Base-by-base conservation (phyloP, 2,797 vertebrate genomes). In the Enteromius mattozi region DNA sequence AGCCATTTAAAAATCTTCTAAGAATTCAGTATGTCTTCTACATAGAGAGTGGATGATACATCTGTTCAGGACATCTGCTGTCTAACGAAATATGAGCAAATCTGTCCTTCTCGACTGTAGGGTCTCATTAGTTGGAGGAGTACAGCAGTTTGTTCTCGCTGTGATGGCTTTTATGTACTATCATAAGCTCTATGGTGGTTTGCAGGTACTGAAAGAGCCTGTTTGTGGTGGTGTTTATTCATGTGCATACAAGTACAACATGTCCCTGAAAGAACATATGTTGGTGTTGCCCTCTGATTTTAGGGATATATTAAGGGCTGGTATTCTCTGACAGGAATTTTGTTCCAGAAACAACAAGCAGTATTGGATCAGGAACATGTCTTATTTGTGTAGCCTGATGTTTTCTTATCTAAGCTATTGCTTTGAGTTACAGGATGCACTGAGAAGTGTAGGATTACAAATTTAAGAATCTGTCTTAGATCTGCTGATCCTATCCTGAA, bases 361-460 rank as follows among this genome's bases (percentile, higher is more conserved):
- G 10, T n/a, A 21, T 40, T 54, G 2, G 16, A 35, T 21, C 30
- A 12, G 8, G 13, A 54, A 69, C 33, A 54, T 19, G 30, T 24
- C 13, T 3, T 40, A 24, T 49, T 70, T 14, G 9, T 59, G n/a
- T 59, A 71, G 49, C 19, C 24, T 42, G 16, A 40, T n/a, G n/a
- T 30, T 59, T 30, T 59, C 59, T 74, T 4, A 35, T 33, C 6
- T 24, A n/a, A 70, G 82, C 33, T n/a, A 54, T 87, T 49, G 69
- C 76, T 74, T 72, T 79, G 69, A 74, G 40, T 70, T 17, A 74
- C 33, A 63, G 65, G 37, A 80, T 75, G 83, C 54, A 54, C 47
- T 16, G 61, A 65, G 61, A 80, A 76, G 70, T 37, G 37, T 37
- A 37, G 6, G 37, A 37, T 37, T 37, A 37, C 6, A 37, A 1